Base-by-base conservation (phyloP, 1,140 invertebrate species). In the Zaprionus inermis region DNA sequence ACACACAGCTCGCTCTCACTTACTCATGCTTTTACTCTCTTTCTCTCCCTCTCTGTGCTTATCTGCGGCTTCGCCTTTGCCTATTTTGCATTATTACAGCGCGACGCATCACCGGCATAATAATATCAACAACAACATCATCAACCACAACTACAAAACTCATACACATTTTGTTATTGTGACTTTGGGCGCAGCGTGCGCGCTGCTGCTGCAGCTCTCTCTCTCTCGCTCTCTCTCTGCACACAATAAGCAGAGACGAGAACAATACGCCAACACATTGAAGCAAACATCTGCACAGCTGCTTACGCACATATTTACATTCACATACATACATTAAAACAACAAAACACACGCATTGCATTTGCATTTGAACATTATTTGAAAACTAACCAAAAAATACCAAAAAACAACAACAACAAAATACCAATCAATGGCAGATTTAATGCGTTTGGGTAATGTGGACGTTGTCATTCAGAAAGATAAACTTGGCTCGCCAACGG, bases 401-500 rank as follows among this genome's bases (percentile, higher is more conserved):
- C 71, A 73, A 73, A 73, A 46, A 49, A 75, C n/a, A 54, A 52
- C 18, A 52, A 30, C 54, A 56, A 73, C 36, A 44, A 57, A 65
- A 69, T 57, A 78, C 67, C 46, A 60, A 81, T 63, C 44, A 79
- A 95, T 95, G 95, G 94, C 94, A 90, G 94, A 95, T 93, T 92
- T 95, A 86, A 94, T 95, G 86, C 94, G 94, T 74, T 92, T 93
- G 86, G 93, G 94, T 92, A 94, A 94, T 92, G 93, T 93, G 76
- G 94, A 94, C 70, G 93, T 94, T 69, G 94, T 93, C 92, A 94
- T 94, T 90, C 93, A 94, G 68, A 95, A 95, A 93, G 94, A 95
- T 92, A 96, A 96, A 93, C 94, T 96, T 68, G 96, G 96, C 64
- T 97, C 96, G 54, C 96, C 96, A n/a, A 96, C 95, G 78, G 96